Conservation (phyloP, 2,113 vertebrate genomes). For the Scalopus aquaticus region DNA sequence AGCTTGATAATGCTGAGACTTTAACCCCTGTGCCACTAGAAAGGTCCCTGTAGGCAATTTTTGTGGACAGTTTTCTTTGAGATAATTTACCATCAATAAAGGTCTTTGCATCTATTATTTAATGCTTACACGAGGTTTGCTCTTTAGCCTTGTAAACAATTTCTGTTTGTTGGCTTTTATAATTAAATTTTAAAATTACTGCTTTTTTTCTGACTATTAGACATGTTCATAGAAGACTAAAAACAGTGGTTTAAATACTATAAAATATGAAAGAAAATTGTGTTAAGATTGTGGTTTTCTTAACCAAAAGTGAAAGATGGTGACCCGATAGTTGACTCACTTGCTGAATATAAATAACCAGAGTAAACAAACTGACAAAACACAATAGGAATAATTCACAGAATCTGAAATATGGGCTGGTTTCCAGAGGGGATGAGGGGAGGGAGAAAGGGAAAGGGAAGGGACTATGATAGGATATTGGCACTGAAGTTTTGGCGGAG, state of each 20-base stretch:
- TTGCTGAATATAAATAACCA: too few relatives aligned
- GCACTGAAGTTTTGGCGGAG: too few relatives aligned
- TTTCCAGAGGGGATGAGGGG: too few relatives aligned
- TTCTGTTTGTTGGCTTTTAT: neutral
- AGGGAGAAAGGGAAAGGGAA: too few relatives aligned
- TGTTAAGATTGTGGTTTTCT: slow-evolving; percentile 13
- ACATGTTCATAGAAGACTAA: neutral
- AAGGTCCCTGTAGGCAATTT: too few relatives aligned
- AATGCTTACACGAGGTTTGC: neutral
- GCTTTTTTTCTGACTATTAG: neutral
- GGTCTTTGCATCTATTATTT: neutral
- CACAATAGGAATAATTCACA: too few relatives aligned
- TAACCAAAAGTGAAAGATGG: neutral
- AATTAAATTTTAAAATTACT: neutral
- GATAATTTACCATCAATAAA: neutral
- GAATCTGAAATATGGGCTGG: too few relatives aligned
- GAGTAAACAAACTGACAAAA: too few relatives aligned
- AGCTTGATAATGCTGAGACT: too few relatives aligned
- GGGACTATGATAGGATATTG: too few relatives aligned
- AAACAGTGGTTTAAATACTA: slow-evolving; percentile 18
- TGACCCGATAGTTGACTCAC: too few relatives aligned
- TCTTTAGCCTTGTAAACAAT: neutral
- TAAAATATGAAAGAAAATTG: neutral
- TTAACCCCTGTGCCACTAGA: too few relatives aligned
- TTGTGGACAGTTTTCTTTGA: neutral